Conservation (phyloP, 2,113 vertebrate genomes). For the Prochilodus magdalenae region DNA sequence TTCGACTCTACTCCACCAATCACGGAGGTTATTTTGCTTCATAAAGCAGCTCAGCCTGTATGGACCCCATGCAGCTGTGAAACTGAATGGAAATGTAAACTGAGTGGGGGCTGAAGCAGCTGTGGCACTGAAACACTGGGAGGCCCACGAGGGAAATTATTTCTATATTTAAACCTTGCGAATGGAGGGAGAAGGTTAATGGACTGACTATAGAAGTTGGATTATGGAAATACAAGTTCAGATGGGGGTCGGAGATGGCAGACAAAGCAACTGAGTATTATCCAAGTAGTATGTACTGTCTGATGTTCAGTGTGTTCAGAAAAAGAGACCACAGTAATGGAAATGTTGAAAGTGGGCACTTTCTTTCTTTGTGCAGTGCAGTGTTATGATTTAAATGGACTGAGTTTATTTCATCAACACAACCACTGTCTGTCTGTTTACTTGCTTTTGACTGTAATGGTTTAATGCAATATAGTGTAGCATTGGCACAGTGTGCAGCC, state of each 20-base stretch:
- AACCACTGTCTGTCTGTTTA: too few species aligned
- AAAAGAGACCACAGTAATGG: neutral
- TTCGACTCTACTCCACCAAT: neutral
- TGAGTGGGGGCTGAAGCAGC: neutral
- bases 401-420: too few species aligned
- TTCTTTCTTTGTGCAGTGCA: too few species aligned
- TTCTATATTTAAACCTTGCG: constrained; percentile 24
- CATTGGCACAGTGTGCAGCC: too few species aligned
- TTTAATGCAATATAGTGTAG: too few species aligned
- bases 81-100: neutral
- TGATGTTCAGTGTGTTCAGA: neutral
- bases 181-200: constrained; percentile 33
- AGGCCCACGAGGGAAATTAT: constrained; percentile 15
- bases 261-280: neutral
- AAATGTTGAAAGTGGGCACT: too few species aligned
- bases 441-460: too few species aligned
- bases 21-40: neutral
- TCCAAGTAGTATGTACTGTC: constrained; percentile 2
- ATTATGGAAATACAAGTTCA: constrained; percentile 37
- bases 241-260: neutral
- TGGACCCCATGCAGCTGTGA: neutral
- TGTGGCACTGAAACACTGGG: neutral
- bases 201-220: constrained; percentile 26
- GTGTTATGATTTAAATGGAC: too few species aligned
- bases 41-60: neutral